Base-by-base conservation (phyloP, 2,113 vertebrate species). In the Caranx ignobilis region DNA sequence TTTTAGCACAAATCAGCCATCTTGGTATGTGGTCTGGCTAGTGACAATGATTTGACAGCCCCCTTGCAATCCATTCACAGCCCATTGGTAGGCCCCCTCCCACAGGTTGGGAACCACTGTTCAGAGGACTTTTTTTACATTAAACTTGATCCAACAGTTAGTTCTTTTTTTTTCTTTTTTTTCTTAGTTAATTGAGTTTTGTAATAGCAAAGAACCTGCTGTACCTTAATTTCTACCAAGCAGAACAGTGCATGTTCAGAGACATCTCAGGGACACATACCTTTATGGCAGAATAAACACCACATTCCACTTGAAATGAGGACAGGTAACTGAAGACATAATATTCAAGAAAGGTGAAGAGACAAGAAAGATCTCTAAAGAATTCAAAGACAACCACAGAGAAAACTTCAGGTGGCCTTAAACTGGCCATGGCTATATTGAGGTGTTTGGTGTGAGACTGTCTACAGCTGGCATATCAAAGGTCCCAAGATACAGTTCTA, bases 401-500 rank as follows among this genome's bases (percentile, higher is more conserved):
- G 43, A 70, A 68, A 65, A 41, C 55, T 77, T 62, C 11, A 74
- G 75, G 34, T 32, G 34, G 13, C 11, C 21, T 56, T 56, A 12
- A 3, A 56, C 11, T 26, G 4, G 26, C 11, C 5, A 21, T 11
- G 3, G 66, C 72, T 35, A 15, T 54, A 15, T 35, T 57, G 48
- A 41, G 18, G 37, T 2, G 3, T 4, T 34, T 34, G 48, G 8
- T 8, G 48, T 37, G 67, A 35, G 32, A 2, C 32, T 60, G 35
- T 48, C 1, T 18, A 9, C 56, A 31, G 62, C 15, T 32, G n/a
- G 45, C 48, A 26, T 64, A 35, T 61, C 57, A 39, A 10, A 85
- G 68, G 43, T 85, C 76, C 70, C 70, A 26, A 66, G 68, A 75
- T 75, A 65, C 16, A 3, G 32, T 65, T 76, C 31, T 18, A 55